phyloP scores from a whole-genome alignment of 2,888 invertebrate species.

The Lamellibrachia columna region DNA sequence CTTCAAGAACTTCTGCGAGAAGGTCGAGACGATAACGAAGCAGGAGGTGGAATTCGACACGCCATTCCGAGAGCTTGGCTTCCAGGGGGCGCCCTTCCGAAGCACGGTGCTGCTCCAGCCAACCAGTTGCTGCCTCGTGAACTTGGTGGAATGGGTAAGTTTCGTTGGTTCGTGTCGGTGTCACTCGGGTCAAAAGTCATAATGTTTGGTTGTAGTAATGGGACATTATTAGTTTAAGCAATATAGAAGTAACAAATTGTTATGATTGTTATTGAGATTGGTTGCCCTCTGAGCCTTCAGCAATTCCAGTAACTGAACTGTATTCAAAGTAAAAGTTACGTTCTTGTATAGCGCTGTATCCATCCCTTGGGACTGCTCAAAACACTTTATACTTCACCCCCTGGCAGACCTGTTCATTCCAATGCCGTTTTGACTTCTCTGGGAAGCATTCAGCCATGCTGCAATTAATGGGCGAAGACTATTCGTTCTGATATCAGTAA shows the following conservation, averaged over 20 bases:
- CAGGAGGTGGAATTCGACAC: conserved; percentile 98
- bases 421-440: too few species aligned
- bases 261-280: background rate
- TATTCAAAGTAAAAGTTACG: background rate
- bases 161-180: background rate
- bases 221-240: too few species aligned
- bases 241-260: background rate
- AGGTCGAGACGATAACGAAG: conserved; percentile 93
- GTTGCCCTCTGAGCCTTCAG: background rate
- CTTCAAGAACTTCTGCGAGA: conserved; percentile 98
- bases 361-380: background rate
- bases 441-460: too few species aligned
- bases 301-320: background rate
- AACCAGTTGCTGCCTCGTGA: conserved; percentile 96
- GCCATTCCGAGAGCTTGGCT: conserved; percentile 97
- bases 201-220: too few species aligned
- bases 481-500: too few species aligned
- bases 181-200: background rate
- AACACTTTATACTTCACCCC: too few species aligned
- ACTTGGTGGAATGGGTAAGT: conserved; percentile 91
- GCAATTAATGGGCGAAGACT: too few species aligned
- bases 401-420: too few species aligned
- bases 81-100: conserved; percentile 96
- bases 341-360: background rate
- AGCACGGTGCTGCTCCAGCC: conserved; percentile 96